Base-by-base conservation (phyloP, 1,140 invertebrate species). In the Apis florea region DNA sequence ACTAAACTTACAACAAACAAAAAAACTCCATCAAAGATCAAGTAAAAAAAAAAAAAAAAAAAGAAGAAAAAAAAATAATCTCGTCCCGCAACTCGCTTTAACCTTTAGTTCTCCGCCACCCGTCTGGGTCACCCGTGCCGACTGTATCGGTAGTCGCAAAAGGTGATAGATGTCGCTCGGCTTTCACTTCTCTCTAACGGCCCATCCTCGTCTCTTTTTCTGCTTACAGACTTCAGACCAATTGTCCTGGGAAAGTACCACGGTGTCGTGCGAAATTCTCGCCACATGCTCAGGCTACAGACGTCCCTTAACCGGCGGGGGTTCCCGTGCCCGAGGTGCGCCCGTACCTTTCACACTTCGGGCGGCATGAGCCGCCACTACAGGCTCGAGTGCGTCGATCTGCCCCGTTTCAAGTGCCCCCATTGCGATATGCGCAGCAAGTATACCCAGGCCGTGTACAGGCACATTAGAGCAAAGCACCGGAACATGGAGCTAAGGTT, bases 151-250 rank as follows among this genome's bases (percentile, higher is more conserved):
- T 61, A 63, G 74, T 58, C 31, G 78, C 66, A 51, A 59, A 67
- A 68, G 24, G 61, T 75, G 53, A 70, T 67, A 49, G 6, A 40
- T 0, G 6, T 17, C 26, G 59, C 13, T 61, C 0, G 31, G 26
- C 31, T 67, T 66, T 15, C 53, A 56, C 31, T 58, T 47, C 59
- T 47, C 53, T 85, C 76, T 85, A 82, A 74, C 54, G 26, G 64
- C 56, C 59, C 67, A 84, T 77, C 56, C 4, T 78, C 66, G 53
- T 76, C 66, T 88, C 11, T 89, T 86, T 82, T 87, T 90, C 54
- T 91, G 90, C 49, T 92, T 91, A 31, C 90, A 92, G 91, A 89
- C 11, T 91, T 88, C 58, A 81, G 83, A 31, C 89, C 85, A 59
- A 76, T 90, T 56, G 59, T 89, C 17, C 53, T 90, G 54, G 86